These are phyloP conservation scores for Eptesicus fuscus DNA, from an alignment of 2,113 vertebrate genomes.

Conservation along the genomic window DNA sequence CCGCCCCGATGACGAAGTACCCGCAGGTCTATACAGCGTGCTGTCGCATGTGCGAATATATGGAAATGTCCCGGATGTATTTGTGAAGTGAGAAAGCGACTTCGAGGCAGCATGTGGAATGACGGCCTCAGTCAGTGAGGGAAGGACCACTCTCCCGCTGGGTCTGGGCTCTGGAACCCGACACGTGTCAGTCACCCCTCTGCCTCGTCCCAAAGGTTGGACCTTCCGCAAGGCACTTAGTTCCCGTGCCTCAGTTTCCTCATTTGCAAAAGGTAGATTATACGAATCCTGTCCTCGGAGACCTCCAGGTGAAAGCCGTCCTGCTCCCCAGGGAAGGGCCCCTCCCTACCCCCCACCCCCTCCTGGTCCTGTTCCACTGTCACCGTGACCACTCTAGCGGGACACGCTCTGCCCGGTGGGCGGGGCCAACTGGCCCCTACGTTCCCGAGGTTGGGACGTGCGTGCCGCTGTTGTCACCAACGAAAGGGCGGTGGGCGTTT, in stretches of 20 bases:
- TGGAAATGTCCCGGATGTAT: background rate
- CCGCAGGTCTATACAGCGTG: background rate
- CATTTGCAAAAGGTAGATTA: background rate
- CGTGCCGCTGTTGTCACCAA: no score
- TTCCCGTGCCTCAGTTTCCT: background rate
- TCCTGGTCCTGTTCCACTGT: rapidly evolving
- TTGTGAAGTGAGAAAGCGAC: background rate
- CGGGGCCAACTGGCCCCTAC: rapidly evolving
- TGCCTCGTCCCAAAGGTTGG: rapidly evolving
- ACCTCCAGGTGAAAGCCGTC: background rate
- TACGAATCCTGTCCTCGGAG: background rate
- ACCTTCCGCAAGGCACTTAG: background rate
- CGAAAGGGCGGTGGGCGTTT: rapidly evolving
- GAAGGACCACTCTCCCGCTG: background rate
- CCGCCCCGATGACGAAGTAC: background rate
- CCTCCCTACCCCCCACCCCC: no score
- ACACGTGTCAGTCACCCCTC: no score
- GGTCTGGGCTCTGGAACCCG: rapidly evolving
- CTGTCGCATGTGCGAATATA: slow-evolving; percentile 40
- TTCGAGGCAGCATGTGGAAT: slow-evolving; percentile 1
- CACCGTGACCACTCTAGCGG: rapidly evolving
- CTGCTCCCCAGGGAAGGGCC: rapidly evolving
- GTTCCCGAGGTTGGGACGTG: rapidly evolving
- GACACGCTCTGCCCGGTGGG: rapidly evolving
- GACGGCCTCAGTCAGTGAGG: background rate